Percentiles rank a stretch among this genome's conserved stretches.
Conservation (phyloP, 2,797 vertebrate genomes). For the Eleutherodactylus coqui region DNA sequence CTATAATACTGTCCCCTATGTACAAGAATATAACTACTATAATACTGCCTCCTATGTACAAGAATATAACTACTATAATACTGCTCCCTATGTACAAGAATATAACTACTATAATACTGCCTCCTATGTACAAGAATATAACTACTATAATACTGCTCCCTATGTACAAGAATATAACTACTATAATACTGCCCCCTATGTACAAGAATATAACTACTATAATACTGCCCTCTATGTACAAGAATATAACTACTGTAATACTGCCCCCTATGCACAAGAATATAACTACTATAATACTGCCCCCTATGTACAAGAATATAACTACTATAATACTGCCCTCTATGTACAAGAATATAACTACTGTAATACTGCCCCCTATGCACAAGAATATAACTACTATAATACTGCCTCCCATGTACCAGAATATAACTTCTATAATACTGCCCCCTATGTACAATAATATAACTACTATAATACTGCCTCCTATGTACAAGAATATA, state of each 20-base stretch:
- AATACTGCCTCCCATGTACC: not conserved
- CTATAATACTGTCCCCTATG: slow-evolving; percentile 9
- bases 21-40: slow-evolving; percentile 1
- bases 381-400: slow-evolving; percentile 13
- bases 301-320: slow-evolving; percentile 1
- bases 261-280: slow-evolving; percentile 5
- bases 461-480: slow-evolving; percentile 15
- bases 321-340: not conserved
- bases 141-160: slow-evolving; percentile 4
- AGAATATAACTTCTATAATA: slow-evolving; percentile 13
- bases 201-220: slow-evolving; percentile 16
- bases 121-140: slow-evolving; percentile 6
- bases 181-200: slow-evolving; percentile 10
- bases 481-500: slow-evolving; percentile 3
- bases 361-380: not conserved
- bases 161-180: slow-evolving; percentile 23
- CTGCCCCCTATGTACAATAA: slow-evolving; percentile 8
- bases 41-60: not conserved
- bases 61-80: slow-evolving; percentile 15
- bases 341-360: no score
- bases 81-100: slow-evolving; percentile 1
- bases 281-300: slow-evolving; percentile 15
- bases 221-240: not conserved
- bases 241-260: slow-evolving; percentile 14
- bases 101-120: slow-evolving; percentile 25